Percentiles rank a stretch among this genome's conserved stretches.
phyloP scores from a whole-genome alignment of 1,140 invertebrate genomes.

The Nautilus pompilius region DNA sequence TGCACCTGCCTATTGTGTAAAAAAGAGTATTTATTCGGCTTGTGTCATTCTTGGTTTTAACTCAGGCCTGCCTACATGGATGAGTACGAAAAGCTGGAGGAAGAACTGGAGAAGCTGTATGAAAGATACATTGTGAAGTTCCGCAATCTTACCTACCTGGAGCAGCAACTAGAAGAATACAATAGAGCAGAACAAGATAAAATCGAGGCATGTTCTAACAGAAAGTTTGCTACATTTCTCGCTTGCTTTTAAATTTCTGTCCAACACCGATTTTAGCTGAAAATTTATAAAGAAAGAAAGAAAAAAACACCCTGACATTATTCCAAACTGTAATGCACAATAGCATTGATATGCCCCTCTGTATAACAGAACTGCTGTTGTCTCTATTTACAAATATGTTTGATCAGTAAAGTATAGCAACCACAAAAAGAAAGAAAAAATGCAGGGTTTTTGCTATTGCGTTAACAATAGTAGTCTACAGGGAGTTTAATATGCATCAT shows the following conservation, averaged over 20 bases:
- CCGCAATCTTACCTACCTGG: constrained; percentile 80
- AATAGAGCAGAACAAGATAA: constrained; percentile 69
- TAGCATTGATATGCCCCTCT: neutral
- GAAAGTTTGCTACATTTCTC: neutral
- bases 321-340: neutral
- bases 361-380: neutral
- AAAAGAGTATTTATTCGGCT: too few species aligned
- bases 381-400: neutral
- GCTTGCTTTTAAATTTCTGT: neutral
- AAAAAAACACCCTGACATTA: neutral
- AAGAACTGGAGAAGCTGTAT: constrained; percentile 80
- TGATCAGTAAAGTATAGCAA: too few species aligned
- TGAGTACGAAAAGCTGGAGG: constrained; percentile 89
- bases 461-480: too few species aligned
- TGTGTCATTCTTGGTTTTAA: constrained; percentile 6
- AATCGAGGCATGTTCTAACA: constrained; percentile 59
- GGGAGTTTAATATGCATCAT: too few species aligned
- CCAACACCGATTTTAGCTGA: neutral
- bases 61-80: constrained; percentile 94
- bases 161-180: constrained; percentile 72
- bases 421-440: too few species aligned
- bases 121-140: constrained; percentile 84
- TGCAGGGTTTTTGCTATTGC: too few species aligned
- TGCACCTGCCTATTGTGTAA: too few species aligned
- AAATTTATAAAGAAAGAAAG: neutral